phyloP scores from a whole-genome alignment of 1,140 invertebrate genomes.

The Contarinia nasturtii region DNA sequence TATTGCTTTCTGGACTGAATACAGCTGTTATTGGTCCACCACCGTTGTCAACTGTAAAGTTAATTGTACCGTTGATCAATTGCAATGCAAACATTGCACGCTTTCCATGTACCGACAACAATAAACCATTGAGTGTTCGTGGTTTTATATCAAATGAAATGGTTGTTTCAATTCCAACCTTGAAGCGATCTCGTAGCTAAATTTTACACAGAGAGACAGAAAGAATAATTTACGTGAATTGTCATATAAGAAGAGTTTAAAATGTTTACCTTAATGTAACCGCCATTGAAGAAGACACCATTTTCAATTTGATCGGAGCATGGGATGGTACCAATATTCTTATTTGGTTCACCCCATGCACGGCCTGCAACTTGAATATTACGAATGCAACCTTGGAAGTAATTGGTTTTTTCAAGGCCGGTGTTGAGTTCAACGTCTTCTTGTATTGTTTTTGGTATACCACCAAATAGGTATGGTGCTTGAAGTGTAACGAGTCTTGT shows the following conservation, averaged over 20 bases:
- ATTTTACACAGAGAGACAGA: too few relatives aligned
- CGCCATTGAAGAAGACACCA: slow-evolving; percentile 65
- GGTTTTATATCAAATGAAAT: slow-evolving; percentile 80
- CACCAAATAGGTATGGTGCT: slow-evolving; percentile 65
- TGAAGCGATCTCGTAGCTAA: slow-evolving; percentile 45
- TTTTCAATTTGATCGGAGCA: slow-evolving; percentile 68
- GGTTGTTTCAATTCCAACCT: slow-evolving; percentile 54
- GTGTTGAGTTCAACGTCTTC: slow-evolving; percentile 9
- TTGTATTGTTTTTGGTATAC: slow-evolving; percentile 26
- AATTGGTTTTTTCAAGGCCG: slow-evolving; percentile 13
- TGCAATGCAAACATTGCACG: slow-evolving; percentile 73
- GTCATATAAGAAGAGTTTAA: slow-evolving; percentile 1
- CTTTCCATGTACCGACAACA: slow-evolving; percentile 63
- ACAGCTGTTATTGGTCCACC: slow-evolving; percentile 55
- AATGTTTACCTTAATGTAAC: slow-evolving; percentile 23
- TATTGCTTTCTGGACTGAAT: slow-evolving; percentile 46
- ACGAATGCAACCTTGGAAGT: slow-evolving; percentile 74
- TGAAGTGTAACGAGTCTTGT: slow-evolving; percentile 38
- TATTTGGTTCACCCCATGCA: slow-evolving; percentile 33
- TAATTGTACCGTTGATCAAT: slow-evolving; percentile 64
- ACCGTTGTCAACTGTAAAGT: slow-evolving; percentile 70
- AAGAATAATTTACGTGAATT: not conserved
- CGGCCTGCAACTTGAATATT: slow-evolving; percentile 57
- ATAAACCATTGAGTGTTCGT: slow-evolving; percentile 56
- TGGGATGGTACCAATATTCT: slow-evolving; percentile 40